Evolutionary conservation across 2,113 vertebrate species (phyloP).

Genomic region (Podarcis cretensis): DNA sequence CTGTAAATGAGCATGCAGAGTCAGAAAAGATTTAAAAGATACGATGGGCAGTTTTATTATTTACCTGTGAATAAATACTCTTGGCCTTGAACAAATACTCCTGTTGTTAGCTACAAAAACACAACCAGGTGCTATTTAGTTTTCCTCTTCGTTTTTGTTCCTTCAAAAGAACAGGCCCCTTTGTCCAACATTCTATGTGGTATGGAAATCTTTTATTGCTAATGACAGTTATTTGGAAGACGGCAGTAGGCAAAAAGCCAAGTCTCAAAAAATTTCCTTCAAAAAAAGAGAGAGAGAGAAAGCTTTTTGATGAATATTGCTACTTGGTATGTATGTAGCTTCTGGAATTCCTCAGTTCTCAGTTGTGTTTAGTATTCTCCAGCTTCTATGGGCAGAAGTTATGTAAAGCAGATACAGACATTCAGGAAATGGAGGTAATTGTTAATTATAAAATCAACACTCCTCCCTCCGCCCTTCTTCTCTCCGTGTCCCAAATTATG

Average conservation of each 20-base stretch:
- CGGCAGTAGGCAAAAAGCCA: conserved; percentile 26
- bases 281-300: conserved; percentile 11
- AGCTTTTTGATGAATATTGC: conserved; percentile 15
- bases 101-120: conserved; percentile 9
- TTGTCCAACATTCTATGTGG: conserved; percentile 1
- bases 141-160: background rate
- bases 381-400: background rate
- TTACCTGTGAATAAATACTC: conserved; percentile 37
- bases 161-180: background rate
- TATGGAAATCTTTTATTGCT: conserved; percentile 52
- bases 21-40: background rate
- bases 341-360: background rate
- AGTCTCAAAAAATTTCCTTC: conserved; percentile 24
- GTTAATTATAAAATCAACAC: conserved; percentile 12
- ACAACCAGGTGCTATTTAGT: conserved; percentile 28
- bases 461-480: background rate
- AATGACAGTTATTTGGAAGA: conserved; percentile 42
- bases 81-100: background rate
- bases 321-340: conserved; percentile 14
- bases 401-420: background rate
- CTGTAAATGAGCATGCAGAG: background rate
- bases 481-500: background rate
- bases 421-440: background rate
- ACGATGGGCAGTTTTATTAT: background rate
- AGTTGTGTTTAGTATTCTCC: fast-evolving